These are phyloP conservation scores for Virgularia gustaviana DNA, from an alignment of 92 coral and sea anemone species.

Conservation along the genomic window DNA sequence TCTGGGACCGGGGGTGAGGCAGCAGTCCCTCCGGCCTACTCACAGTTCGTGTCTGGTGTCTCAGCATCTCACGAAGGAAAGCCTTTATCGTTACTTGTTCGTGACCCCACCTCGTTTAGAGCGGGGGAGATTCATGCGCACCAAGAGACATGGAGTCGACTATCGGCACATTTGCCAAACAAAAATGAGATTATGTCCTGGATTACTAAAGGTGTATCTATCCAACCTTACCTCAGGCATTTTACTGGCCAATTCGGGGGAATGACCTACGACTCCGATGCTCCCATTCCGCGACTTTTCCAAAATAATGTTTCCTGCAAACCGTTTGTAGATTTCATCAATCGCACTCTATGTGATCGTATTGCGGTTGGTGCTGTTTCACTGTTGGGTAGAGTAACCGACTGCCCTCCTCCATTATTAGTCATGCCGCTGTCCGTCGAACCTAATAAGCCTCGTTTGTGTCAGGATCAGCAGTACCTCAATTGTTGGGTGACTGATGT, in stretches of 20 bases:
- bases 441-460: no score
- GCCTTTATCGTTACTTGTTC: no score
- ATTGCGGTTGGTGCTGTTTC: slow-evolving; percentile 34
- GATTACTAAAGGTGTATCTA: slow-evolving; percentile 8
- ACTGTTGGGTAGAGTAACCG: slow-evolving; percentile 33
- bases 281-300: slow-evolving; percentile 29
- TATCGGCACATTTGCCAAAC: no score
- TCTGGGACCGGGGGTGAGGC: no score
- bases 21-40: no score
- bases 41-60: no score
- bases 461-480: slow-evolving; percentile 46
- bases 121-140: no score
- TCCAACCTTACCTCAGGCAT: neutral
- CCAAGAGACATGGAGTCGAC: no score
- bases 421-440: slow-evolving; percentile 45
- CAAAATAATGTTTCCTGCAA: slow-evolving; percentile 33
- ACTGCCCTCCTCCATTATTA: slow-evolving; percentile 23
- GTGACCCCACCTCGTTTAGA: no score
- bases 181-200: no score
- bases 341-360: slow-evolving; percentile 5
- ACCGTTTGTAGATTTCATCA: slow-evolving; percentile 27
- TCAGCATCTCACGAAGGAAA: no score
- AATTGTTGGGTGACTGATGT: no score
- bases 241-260: slow-evolving; percentile 32
- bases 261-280: slow-evolving; percentile 10